Evolutionary conservation across 1,140 invertebrate genomes (phyloP).

Genomic region (Drosophila melanogaster): Release_6_plus_ISO1_MT NT_033777.3:20196501-20197000

Average conservation of each 20-base stretch:
- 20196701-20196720: conserved; percentile 67
- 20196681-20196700: conserved; percentile 63
- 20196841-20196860: conserved; percentile 44
- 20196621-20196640: conserved; percentile 48
- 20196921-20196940: conserved; percentile 5
- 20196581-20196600: conserved; percentile 75
- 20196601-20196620: conserved; percentile 53
- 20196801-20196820: conserved; percentile 38
- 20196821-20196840: conserved; percentile 16
- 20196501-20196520: conserved; percentile 5
- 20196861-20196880: conserved; percentile 62
- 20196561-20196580: conserved; percentile 44
- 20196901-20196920: conserved; percentile 41
- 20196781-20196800: conserved; percentile 8
- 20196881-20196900: conserved; percentile 34
- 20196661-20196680: conserved; percentile 18
- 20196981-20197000: conserved; percentile 46
- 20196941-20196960: conserved; percentile 62
- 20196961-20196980: conserved; percentile 59
- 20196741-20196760: not conserved
- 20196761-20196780: not conserved
- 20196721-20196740: conserved; percentile 3
- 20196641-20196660: conserved; percentile 37
- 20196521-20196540: not conserved
- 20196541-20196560: conserved; percentile 55